Conservation (phyloP, 2,888 invertebrate species). For the Cataglyphis rosenhaueri region DNA sequence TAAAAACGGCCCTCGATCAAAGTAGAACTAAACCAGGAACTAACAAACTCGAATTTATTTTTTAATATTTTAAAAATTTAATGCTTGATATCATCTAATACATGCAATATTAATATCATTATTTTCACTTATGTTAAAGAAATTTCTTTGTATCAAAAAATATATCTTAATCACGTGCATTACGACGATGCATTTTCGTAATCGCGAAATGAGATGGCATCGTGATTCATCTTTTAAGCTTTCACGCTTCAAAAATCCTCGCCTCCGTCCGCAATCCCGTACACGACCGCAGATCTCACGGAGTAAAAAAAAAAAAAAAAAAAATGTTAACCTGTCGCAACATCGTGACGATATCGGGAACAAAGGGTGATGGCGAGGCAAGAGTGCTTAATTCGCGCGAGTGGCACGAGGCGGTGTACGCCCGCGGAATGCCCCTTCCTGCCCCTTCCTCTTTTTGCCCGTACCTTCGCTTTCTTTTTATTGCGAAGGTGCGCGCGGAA, state of each 20-base stretch:
- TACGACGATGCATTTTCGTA: neutral
- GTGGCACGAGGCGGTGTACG: slow-evolving; percentile 52
- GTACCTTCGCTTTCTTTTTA: slow-evolving; percentile 14
- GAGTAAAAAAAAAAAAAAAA: neutral
- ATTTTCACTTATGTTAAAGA: neutral
- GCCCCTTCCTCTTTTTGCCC: slow-evolving; percentile 27
- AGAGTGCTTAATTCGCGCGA: slow-evolving; percentile 70
- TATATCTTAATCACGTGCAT: neutral
- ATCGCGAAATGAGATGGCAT: neutral
- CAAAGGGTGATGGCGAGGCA: slow-evolving; percentile 58
- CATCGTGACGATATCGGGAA: slow-evolving; percentile 43
- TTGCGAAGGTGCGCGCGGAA: slow-evolving; percentile 40
- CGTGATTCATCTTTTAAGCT: neutral
- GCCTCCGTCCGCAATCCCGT: slow-evolving; percentile 9
- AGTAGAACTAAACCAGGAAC: too few species aligned
- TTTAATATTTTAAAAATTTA: neutral
- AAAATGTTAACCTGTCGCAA: slow-evolving; percentile 8
- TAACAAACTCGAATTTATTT: neutral
- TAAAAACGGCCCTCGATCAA: neutral
- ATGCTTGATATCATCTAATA: neutral
- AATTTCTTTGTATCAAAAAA: neutral
- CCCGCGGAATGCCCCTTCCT: slow-evolving; percentile 44
- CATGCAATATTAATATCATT: neutral
- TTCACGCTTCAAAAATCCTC: neutral
- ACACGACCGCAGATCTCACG: neutral